A percentile compares a stretch with the other conserved stretches of the same genome.
These are phyloP conservation scores for Cheilosia grossa DNA, from an alignment of 2,888 invertebrate species.

Conservation along the genomic window DNA sequence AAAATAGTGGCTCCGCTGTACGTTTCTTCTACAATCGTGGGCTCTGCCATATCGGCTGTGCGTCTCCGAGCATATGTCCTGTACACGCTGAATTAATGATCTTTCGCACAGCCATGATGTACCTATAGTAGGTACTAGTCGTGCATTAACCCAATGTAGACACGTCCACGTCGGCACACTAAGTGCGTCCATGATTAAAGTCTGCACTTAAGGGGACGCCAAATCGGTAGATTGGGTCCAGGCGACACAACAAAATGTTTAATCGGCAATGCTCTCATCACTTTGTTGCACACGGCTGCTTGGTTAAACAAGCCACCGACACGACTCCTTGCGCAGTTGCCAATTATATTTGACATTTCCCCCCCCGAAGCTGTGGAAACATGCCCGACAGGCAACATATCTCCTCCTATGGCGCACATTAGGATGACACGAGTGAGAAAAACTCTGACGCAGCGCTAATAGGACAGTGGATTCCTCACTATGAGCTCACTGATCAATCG, in stretches of 20 bases:
- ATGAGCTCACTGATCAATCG: constrained; percentile 36
- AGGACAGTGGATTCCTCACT: constrained; percentile 52
- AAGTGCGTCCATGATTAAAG: constrained; percentile 69
- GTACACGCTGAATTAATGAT: constrained; percentile 63
- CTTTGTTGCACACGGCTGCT: constrained; percentile 43
- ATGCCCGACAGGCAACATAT: constrained; percentile 54
- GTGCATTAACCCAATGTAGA: constrained; percentile 45
- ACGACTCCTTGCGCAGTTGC: constrained; percentile 67
- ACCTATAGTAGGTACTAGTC: background rate
- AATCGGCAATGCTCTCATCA: constrained; percentile 67
- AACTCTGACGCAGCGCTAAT: constrained; percentile 59
- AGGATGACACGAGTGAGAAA: constrained; percentile 71
- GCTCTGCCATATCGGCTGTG: constrained; percentile 39
- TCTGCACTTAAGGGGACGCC: constrained; percentile 70
- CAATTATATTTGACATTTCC: constrained; percentile 73
- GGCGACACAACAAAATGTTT: constrained; percentile 69
- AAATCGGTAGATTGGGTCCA: constrained; percentile 62
- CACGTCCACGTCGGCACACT: constrained; percentile 40
- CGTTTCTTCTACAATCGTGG: no score
- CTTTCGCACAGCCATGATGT: constrained; percentile 51
- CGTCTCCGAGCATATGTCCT: constrained; percentile 9
- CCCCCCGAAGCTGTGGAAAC: constrained; percentile 44
- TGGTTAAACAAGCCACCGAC: constrained; percentile 66
- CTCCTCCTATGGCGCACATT: constrained; percentile 54
- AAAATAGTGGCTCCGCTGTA: no score